phyloP scores from a whole-genome alignment of 35 echinoderm and acorn worm species.

The Nesometra sesokonis region DNA sequence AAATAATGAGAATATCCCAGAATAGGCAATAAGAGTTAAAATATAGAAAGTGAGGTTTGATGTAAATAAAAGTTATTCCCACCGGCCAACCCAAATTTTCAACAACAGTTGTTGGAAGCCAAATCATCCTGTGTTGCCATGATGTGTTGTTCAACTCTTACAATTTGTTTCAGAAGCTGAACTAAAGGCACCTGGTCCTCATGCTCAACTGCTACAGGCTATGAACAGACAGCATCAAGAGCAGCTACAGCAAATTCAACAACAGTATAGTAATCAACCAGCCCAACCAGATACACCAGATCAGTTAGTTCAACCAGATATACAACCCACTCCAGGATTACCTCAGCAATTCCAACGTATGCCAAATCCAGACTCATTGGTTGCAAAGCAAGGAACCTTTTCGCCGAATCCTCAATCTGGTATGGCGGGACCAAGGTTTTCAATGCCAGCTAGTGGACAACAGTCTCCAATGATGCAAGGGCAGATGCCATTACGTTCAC shows the following conservation, averaged over 20 bases:
- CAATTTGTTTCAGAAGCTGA: conserved; percentile 64
- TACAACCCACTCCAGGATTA: neutral
- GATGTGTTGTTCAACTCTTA: neutral
- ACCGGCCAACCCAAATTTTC: too few relatives aligned
- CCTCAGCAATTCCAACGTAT: too few relatives aligned
- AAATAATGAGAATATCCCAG: too few relatives aligned
- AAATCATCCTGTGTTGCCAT: too few relatives aligned
- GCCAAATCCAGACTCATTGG: conserved; percentile 25
- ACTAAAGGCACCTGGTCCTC: conserved; percentile 89
- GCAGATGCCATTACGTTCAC: neutral
- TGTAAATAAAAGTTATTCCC: too few relatives aligned
- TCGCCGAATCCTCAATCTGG: neutral
- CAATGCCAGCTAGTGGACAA: conserved; percentile 12
- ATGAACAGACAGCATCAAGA: conserved; percentile 94
- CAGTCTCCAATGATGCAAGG: conserved; percentile 7
- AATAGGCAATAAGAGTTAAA: too few relatives aligned
- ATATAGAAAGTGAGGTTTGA: too few relatives aligned
- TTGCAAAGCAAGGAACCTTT: neutral
- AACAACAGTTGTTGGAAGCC: too few relatives aligned
- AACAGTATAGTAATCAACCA: neutral
- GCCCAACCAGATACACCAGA: neutral
- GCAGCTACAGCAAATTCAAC: conserved; percentile 45
- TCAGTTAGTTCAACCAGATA: neutral
- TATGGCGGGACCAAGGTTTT: conserved; percentile 15
- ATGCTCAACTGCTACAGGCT: conserved; percentile 79